Base-by-base conservation (phyloP, 2,888 invertebrate genomes). In the Drosophila vallismaia region DNA sequence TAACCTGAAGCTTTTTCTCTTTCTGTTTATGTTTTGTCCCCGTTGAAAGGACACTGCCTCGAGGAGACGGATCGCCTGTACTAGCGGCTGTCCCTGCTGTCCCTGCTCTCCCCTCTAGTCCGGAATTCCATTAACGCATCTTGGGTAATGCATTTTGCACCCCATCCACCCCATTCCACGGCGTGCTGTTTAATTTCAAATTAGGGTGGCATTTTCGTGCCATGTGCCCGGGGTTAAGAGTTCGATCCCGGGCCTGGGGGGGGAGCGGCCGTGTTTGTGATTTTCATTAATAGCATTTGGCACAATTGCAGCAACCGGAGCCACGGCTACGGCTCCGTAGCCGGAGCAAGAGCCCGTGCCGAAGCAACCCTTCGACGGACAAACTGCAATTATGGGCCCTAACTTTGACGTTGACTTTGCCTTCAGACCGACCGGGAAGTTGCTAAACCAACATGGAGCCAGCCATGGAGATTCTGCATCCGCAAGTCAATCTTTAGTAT, bases 401-500 rank as follows among this genome's bases (percentile, higher is more conserved):
- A 19, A 42, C 40, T 42, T 42, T 42, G 40, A 42, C 40, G 19
- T 42, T 42, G 40, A 84, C 72, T 76, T 82, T 77, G 71, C 60
- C 73, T 66, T 73, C 19, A 19, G 45, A 40, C 49, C 40, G 19
- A 28, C 49, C 38, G 50, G 49, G 19, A 62, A 68, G 75, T 71
- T 82, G 79, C 76, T 71, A 71, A 78, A 72, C 74, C 75, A 75
- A 72, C 63, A 64, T 52, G 42, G 55, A 55, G 38, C 50, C 53
- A 33, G 53, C n/a, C 36, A 12, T 28, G 28, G 38, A 28, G 26
- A 26, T 6, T 4, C 8, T 24, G 40, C 31, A 31, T 14, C 26
- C 42, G 38, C 63, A 77, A 85, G 84, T 86, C 84, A 86, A 84
- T 84, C 84, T 86, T 84, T 77, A 84, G 86, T 85, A 85, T 85